Conservation (phyloP, 1,140 invertebrate species). For the Aphidius gifuensis region DNA sequence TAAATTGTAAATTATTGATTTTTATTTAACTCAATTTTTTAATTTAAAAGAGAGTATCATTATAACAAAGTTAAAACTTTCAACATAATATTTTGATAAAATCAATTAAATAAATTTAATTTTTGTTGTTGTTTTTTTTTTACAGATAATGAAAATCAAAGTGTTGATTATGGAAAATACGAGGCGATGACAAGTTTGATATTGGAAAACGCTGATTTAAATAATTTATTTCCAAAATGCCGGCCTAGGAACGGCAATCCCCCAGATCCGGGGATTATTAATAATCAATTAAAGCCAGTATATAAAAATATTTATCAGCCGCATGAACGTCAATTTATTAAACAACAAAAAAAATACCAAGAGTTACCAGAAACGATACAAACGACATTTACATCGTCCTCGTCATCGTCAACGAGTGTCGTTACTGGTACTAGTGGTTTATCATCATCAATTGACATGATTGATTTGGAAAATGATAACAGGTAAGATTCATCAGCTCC, state of each 20-base stretch:
- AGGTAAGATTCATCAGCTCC: conserved; percentile 38
- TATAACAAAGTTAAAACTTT: too few relatives aligned
- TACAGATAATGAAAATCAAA: conserved; percentile 40
- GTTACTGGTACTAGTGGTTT: conserved; percentile 35
- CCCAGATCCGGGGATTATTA: conserved; percentile 39
- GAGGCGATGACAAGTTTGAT: conserved; percentile 56
- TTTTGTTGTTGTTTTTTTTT: not conserved
- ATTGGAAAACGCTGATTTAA: conserved; percentile 55
- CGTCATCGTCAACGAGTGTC: conserved; percentile 35
- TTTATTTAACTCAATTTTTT: too few relatives aligned
- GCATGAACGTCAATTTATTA: conserved; percentile 43
- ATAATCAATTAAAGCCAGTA: not conserved
- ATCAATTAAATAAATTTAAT: too few relatives aligned
- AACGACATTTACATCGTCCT: conserved; percentile 32
- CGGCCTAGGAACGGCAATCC: conserved; percentile 53
- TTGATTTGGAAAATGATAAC: conserved; percentile 53
- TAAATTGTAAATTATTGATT: too few relatives aligned
- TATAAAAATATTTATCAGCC: conserved; percentile 40
- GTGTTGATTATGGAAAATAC: conserved; percentile 37
- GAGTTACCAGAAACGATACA: conserved; percentile 17
- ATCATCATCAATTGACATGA: conserved; percentile 47
- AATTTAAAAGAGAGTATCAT: too few relatives aligned
- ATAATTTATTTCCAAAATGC: conserved; percentile 55
- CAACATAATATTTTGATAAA: too few relatives aligned
- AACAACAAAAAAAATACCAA: conserved; percentile 34